Conservation (phyloP, 2,888 invertebrate genomes). For the Morpho deidamia region DNA sequence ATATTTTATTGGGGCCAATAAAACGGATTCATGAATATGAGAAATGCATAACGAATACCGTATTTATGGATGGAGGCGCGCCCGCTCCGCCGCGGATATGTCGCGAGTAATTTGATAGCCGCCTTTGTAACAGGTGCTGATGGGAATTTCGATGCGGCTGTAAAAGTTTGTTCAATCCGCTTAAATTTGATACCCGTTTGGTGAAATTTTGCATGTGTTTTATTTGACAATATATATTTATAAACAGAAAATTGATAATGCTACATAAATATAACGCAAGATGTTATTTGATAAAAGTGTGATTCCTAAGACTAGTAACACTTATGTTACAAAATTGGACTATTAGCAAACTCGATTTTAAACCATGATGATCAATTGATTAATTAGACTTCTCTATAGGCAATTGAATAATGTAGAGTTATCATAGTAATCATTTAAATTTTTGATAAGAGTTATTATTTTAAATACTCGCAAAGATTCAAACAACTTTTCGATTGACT, state of each 20-base stretch:
- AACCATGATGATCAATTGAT: too few species aligned
- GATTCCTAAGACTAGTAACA: too few species aligned
- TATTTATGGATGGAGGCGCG: constrained; percentile 75
- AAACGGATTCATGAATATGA: constrained; percentile 80
- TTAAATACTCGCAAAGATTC: too few species aligned
- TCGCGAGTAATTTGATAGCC: constrained; percentile 76
- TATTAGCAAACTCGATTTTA: too few species aligned
- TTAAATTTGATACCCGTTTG: constrained; percentile 57
- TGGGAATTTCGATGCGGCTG: constrained; percentile 71
- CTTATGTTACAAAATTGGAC: too few species aligned
- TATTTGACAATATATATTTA: constrained; percentile 9
- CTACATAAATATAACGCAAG: too few species aligned
- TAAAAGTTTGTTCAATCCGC: constrained; percentile 57
- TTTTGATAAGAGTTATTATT: too few species aligned
- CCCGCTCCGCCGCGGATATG: constrained; percentile 62
- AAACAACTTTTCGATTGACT: too few species aligned
- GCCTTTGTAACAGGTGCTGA: constrained; percentile 78
- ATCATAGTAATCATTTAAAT: too few species aligned
- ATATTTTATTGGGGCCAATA: constrained; percentile 80
- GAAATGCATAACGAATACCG: constrained; percentile 78
- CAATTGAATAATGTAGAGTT: too few species aligned
- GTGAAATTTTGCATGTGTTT: constrained; percentile 9
- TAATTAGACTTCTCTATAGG: too few species aligned
- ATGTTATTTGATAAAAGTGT: too few species aligned
- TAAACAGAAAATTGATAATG: neutral